Base-by-base conservation (phyloP, 2,888 invertebrate genomes). In the Azorinus chamasolen region DNA sequence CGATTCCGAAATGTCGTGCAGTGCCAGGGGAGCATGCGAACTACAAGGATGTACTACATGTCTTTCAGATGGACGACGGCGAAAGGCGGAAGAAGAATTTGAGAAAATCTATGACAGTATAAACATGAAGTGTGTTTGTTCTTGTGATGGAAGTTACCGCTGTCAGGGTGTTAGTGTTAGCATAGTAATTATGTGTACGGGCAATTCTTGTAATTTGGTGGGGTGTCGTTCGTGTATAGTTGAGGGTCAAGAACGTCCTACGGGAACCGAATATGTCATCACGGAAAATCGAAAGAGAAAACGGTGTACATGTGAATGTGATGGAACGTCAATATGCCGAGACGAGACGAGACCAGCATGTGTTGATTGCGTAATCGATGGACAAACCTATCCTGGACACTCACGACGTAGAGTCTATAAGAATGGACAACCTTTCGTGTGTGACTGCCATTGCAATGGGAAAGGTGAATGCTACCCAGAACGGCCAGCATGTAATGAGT, bases 81-180 rank as follows among this genome's bases (percentile, higher is more conserved):
- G 81, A 48, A 37, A 79, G 18, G 87, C 85, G 3, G 80, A 85
- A 46, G 72, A 85, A 10, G 72, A 79, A 20, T 90, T 90, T 64
- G 76, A 66, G n/a, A 75, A 81, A 54, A 46, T 68, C 6, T 81
- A 78, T 55, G 72, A 78, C 32, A 64, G 57, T 24, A 65, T 75
- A 32, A 22, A 57, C 25, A 75, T 81, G 72, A 72, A 68, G n/a
- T 78, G 78, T 54, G n/a, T 48, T 14, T 65, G 83, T 43, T 81
- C 83, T 24, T 90, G 90, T 74, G 87, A 89, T 37, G 90, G 90
- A 8, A 83, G 83, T 25, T 89, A 88, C 82, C 75, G 83, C 39
- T 90, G 90, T 59, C 88, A 86, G 6, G 87, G 87, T 6, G 74
- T 74, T 27, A 77, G 68, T 8, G 78, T 59, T 1, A 59, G 46